Evolutionary conservation across 2,888 invertebrate genomes (phyloP), one percentile per base, ranked within the genome.

Genomic region (Eucriotettix oculatus): DNA sequence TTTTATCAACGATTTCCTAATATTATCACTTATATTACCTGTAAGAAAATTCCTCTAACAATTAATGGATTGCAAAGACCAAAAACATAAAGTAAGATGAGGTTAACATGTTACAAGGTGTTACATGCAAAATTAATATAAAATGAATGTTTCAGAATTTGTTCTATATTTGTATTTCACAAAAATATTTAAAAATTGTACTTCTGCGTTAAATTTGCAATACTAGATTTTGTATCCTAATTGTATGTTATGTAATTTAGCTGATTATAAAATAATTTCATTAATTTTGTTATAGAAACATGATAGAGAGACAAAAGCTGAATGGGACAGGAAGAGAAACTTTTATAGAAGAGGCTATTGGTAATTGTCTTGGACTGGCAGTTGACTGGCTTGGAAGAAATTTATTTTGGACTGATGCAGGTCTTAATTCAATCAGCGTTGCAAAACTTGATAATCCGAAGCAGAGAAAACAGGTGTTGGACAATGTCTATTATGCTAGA

Each of bases 301-400:
- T 78, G 65, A 84, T 88, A 60, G 79, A 80, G 54, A 77, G 84
- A 1, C 85, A 84, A 70, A 79, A 78, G 63, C 70, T 86, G 57
- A 81, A 83, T 70, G 84, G 83, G 12, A 72, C 74, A 16, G 74
- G 72, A 1, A 77, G 79, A 54, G 79, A 81, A 70, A 74, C 78
- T 52, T 78, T 86, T 67, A 70, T 84, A 16, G 76, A 76, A 1
- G 76, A 79, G 52, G 79, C 79, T 60, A 76, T 83, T 1, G 79
- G 79, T 66, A 79, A 81, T 70, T 83, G 84, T 68, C 85, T 87
- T 68, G 87, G 87, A 9, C 72, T 93, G 64, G 90, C 90, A 48
- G 80, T 90, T 60, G 93, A 94, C 74, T 90, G 89, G 88, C 79
- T 90, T 69, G 85, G 85, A 61, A 73, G 79, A 61, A 90, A 91